Evolutionary conservation across 2,888 invertebrate species (phyloP), one percentile per base, ranked within the genome.

Genomic region (Acanthosepion pharaonis): DNA sequence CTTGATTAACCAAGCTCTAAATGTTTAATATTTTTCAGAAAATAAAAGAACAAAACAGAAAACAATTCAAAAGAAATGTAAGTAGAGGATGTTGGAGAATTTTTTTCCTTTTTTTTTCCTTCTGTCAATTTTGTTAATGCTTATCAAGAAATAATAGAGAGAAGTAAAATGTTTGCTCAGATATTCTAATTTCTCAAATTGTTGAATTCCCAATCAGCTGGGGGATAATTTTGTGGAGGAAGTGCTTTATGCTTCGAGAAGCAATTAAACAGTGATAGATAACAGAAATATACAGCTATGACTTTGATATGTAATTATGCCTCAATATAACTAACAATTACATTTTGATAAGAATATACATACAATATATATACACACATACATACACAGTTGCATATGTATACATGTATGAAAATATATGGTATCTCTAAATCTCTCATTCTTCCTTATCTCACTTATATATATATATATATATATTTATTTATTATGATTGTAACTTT

Each of bases 131-230:
- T 18, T 8, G n/a, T 78, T 78, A 9, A 9, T n/a, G 78, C n/a
- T 78, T 78, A 5, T n/a, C n/a, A 11, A 78, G n/a, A 78, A 55
- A 78, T 33, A 78, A 78, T 78, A 11, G 23, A n/a, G n/a, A 33
- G 78, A 28, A 28, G 28, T 28, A 78, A 78, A 28, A 28, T 28
- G 8, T 78, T 78, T 78, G 78, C 78, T 2, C 15, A 78, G 78
- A 78, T 78, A 33, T 78, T 78, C 78, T 78, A 78, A 78, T 78
- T 78, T 33, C 78, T 78, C 78, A n/a, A 78, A 78, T 78, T 78
- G 78, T 78, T 78, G n/a, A 78, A 78, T 78, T 78, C 78, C 9
- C 78, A 33, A 78, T 78, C 78, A 78, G 78, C n/a, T 78, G n/a
- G 78, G n/a, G 78, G 78, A n/a, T 78, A n/a, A 78, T 78, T 15